phyloP scores from a whole-genome alignment of 2,113 vertebrate species.

The Picathartes gymnocephalus region DNA sequence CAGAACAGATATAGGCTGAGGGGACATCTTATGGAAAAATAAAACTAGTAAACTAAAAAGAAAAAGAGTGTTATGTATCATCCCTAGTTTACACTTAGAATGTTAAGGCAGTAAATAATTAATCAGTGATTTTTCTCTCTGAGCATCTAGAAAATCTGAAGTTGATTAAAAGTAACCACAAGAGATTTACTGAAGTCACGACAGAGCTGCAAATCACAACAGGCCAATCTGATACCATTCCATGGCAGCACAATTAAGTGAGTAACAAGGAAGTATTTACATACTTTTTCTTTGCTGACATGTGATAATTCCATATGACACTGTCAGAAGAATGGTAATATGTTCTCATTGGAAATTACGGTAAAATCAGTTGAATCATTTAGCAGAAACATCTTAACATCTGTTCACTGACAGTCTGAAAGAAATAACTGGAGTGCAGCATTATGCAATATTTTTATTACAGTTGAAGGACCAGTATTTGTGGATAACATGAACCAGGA shows the following conservation, averaged over 20 bases:
- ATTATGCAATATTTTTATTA: background rate
- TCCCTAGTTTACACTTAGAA: background rate
- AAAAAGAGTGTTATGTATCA: background rate
- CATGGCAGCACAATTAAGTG: background rate
- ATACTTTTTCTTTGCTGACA: background rate
- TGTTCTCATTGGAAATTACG: background rate
- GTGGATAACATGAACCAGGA: background rate
- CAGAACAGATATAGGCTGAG: background rate
- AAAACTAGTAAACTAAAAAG: background rate
- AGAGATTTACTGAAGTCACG: background rate
- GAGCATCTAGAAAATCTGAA: background rate
- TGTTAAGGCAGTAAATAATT: background rate
- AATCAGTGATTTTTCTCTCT: background rate
- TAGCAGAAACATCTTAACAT: background rate
- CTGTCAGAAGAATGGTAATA: background rate
- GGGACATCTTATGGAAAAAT: background rate
- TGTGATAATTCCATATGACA: background rate
- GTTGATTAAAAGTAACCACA: background rate
- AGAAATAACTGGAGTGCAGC: background rate
- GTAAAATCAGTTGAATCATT: background rate
- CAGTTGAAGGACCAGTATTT: background rate
- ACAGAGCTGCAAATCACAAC: background rate
- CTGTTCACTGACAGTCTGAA: background rate
- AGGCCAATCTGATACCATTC: background rate
- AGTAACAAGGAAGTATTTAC: background rate